Evolutionary conservation across 2,797 vertebrate genomes (phyloP), one percentile per base, ranked within the genome.

Genomic region (Hozukius guyotensis): DNA sequence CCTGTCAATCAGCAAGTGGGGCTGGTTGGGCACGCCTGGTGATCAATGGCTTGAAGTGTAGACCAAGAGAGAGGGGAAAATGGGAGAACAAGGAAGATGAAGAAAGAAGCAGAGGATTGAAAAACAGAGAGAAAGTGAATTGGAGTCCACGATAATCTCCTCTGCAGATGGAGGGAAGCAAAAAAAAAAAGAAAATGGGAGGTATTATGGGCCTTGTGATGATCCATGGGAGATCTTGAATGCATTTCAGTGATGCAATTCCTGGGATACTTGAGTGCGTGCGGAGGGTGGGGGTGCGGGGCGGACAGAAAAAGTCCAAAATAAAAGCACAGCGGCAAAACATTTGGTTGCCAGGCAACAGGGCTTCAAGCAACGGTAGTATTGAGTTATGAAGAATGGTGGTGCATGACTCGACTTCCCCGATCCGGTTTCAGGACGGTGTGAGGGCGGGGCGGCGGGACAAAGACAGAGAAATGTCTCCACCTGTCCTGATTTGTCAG

Each of bases 331-430:
- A 53, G 85, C 66, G 10, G 77, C 92, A 95, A 94, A 96, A 96
- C 95, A 96, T 95, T 96, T 93, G 92, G 94, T 96, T 89, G 81
- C 95, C 38, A 6, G 73, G 95, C 88, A 93, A 95, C 93, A 82
- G 87, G 63, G 61, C 83, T 88, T 89, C 67, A 86, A 91, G 91
- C 86, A 77, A 88, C 36, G 64, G 72, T 92, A 88, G 86, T 83
- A 81, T 36, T 82, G 75, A 90, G 87, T 93, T 94, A 89, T 91
- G 86, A 91, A 88, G 91, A 88, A 91, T 84, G 73, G 89, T 80
- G 89, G 82, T 78, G 89, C 90, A 92, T 92, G 93, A 93, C 82
- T 94, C 79, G 72, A 88, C 84, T 89, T 92, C 90, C 75, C 86
- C 64, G 94, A 96, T 96, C 94, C 16, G 64, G 93, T 96, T 95